A percentile compares a stretch with the other conserved stretches of the same genome.
phyloP scores from a whole-genome alignment of 2,888 invertebrate genomes.

The Drosophila monieri region DNA sequence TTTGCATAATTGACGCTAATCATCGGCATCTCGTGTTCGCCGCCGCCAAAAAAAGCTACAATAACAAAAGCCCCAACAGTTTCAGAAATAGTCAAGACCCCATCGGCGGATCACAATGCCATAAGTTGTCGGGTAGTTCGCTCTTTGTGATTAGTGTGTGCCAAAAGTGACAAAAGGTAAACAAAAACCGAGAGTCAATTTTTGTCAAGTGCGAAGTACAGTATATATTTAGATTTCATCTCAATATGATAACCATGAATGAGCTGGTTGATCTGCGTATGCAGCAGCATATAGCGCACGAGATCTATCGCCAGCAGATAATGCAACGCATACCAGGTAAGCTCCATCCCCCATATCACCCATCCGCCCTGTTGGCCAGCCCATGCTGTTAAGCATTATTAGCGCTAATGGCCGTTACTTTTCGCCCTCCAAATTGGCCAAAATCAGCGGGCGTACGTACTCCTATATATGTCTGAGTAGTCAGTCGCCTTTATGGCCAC shows the following conservation, averaged over 20 bases:
- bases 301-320: slow-evolving; percentile 82
- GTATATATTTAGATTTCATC: slow-evolving; percentile 17
- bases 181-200: slow-evolving; percentile 1
- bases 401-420: slow-evolving; percentile 51
- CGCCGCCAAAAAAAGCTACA: slow-evolving; percentile 20
- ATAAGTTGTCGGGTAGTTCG: slow-evolving; percentile 17
- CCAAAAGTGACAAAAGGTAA: slow-evolving; percentile 56
- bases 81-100: slow-evolving; percentile 17
- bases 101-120: slow-evolving; percentile 9
- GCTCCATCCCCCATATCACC: slow-evolving; percentile 33
- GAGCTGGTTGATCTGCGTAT: slow-evolving; percentile 82
- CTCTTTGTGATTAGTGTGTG: slow-evolving; percentile 44
- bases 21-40: slow-evolving; percentile 59
- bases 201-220: slow-evolving; percentile 55
- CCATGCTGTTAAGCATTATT: slow-evolving; percentile 60
- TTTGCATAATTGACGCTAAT: slow-evolving; percentile 77
- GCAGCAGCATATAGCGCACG: slow-evolving; percentile 83
- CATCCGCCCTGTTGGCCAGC: slow-evolving; percentile 44
- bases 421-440: slow-evolving; percentile 27
- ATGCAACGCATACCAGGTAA: slow-evolving; percentile 83
- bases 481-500: slow-evolving; percentile 44
- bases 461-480: slow-evolving; percentile 11
- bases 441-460: slow-evolving; percentile 38
- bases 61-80: not conserved
- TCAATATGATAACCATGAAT: slow-evolving; percentile 81